Evolutionary conservation across 2,888 invertebrate species (phyloP).

Genomic region (Diaprepes abbreviatus): DNA sequence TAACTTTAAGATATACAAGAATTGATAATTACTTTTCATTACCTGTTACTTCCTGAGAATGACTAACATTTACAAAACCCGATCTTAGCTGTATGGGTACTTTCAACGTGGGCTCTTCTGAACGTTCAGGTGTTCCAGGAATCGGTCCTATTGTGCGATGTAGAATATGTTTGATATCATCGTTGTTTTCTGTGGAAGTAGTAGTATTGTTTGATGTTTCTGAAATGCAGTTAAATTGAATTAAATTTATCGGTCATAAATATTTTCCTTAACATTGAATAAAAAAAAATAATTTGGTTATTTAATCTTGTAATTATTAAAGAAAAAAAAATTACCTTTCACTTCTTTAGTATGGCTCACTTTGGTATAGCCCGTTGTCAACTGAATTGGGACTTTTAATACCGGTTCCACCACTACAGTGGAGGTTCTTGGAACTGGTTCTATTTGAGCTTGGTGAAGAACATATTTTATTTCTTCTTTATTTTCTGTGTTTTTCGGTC

Average conservation of each 20-base stretch:
- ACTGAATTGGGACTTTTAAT: slow-evolving; percentile 19
- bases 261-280: too few species aligned
- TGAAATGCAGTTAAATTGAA: too few species aligned
- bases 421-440: background rate
- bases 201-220: too few species aligned
- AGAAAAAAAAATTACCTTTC: too few species aligned
- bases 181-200: background rate
- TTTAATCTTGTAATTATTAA: too few species aligned
- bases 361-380: background rate
- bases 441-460: slow-evolving; percentile 1
- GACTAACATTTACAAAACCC: background rate
- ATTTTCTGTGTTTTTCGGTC: background rate
- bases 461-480: background rate
- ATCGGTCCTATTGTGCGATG: slow-evolving; percentile 26
- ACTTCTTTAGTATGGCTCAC: background rate
- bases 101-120: background rate
- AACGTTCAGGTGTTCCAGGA: background rate
- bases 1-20: too few species aligned
- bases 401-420: background rate
- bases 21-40: too few species aligned
- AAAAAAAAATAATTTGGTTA: background rate
- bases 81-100: slow-evolving; percentile 5
- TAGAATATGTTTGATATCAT: slow-evolving; percentile 5
- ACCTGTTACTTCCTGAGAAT: background rate
- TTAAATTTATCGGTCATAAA: too few species aligned